These are phyloP conservation scores for Clupea harengus DNA, from an alignment of 2,113 vertebrate species.

Conservation along the genomic window DNA sequence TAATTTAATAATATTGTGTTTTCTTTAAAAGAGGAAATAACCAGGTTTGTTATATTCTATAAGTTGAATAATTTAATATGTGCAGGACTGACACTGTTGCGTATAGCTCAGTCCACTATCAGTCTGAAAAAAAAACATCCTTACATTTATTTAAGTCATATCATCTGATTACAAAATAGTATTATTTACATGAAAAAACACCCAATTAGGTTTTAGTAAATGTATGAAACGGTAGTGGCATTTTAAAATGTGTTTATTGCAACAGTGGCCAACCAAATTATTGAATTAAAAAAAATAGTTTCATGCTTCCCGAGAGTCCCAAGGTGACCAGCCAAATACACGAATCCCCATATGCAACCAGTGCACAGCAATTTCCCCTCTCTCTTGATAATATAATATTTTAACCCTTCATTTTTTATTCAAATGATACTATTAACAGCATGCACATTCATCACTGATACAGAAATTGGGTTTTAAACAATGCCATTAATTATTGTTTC, in stretches of 20 bases:
- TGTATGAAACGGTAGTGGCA: neutral
- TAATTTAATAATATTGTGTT: neutral
- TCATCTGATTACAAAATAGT: neutral
- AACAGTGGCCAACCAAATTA: neutral
- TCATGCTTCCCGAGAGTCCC: neutral
- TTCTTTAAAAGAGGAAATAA: too few species aligned
- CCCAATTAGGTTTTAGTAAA: neutral
- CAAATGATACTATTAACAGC: slow-evolving; percentile 88
- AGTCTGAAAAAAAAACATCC: neutral
- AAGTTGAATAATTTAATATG: neutral
- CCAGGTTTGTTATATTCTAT: neutral
- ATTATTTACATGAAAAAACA: neutral
- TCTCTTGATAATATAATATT: slow-evolving; percentile 55
- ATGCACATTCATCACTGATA: slow-evolving; percentile 91
- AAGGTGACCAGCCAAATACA: slow-evolving; percentile 29
- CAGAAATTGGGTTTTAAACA: slow-evolving; percentile 93
- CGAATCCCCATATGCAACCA: slow-evolving; percentile 24
- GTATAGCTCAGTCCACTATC: neutral
- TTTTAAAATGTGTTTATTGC: neutral
- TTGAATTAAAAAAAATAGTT: neutral
- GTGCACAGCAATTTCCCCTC: slow-evolving; percentile 52
- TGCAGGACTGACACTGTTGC: neutral
- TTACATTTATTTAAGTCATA: neutral
- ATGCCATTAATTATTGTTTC: slow-evolving; percentile 95
- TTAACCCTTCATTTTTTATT: slow-evolving; percentile 84